phyloP scores from a whole-genome alignment of 2,888 invertebrate species.

The Cheilosia soror region DNA sequence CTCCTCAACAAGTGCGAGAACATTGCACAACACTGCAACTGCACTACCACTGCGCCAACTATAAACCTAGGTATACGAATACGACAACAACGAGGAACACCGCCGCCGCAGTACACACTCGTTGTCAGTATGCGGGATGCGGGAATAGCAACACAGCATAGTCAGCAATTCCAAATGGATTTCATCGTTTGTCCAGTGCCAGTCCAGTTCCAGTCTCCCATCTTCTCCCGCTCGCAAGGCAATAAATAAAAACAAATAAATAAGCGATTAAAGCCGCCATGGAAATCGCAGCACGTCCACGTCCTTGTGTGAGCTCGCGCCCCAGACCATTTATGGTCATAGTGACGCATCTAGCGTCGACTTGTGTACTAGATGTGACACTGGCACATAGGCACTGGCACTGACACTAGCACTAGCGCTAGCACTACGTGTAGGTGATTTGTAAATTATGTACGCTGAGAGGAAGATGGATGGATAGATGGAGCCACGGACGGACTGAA shows the following conservation, averaged over 20 bases:
- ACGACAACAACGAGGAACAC: background rate
- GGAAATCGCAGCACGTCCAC: slow-evolving; percentile 74
- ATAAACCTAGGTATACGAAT: background rate
- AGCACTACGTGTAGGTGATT: slow-evolving; percentile 65
- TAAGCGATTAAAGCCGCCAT: slow-evolving; percentile 74
- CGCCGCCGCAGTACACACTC: slow-evolving; percentile 3
- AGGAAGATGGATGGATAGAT: slow-evolving; percentile 68
- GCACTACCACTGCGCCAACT: slow-evolving; percentile 33
- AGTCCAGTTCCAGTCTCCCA: background rate
- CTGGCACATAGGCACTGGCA: slow-evolving; percentile 25
- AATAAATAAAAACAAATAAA: slow-evolving; percentile 75
- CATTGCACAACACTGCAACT: slow-evolving; percentile 62
- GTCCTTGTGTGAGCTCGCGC: slow-evolving; percentile 72
- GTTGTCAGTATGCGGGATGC: no score
- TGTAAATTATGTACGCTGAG: slow-evolving; percentile 70
- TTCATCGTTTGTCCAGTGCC: slow-evolving; percentile 22
- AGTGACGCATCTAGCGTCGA: slow-evolving; percentile 68
- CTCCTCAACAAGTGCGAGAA: slow-evolving; percentile 75
- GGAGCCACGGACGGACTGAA: slow-evolving; percentile 68
- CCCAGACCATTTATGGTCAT: slow-evolving; percentile 73
- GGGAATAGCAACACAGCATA: background rate
- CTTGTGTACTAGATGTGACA: slow-evolving; percentile 62
- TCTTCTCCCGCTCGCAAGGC: slow-evolving; percentile 29
- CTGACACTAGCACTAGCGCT: no score
- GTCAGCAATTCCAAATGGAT: slow-evolving; percentile 43